Conservation (phyloP, 2,797 vertebrate genomes). For the Sebastes reedi region DNA sequence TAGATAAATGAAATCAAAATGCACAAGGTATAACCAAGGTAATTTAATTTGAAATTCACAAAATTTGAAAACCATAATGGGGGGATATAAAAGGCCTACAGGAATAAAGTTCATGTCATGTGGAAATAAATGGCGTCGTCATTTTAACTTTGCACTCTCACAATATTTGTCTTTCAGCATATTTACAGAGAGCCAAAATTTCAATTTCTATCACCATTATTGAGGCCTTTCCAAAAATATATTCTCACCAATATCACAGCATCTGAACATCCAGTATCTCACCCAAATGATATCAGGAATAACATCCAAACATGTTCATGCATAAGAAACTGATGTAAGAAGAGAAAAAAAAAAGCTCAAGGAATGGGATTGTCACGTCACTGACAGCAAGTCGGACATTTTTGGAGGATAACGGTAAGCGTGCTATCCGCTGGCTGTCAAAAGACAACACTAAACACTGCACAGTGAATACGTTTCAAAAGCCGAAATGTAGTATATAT, state of each 20-base stretch:
- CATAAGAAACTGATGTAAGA: conserved; percentile 8
- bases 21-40: conserved; percentile 27
- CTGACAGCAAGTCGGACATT: no score
- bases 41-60: conserved; percentile 62
- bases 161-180: conserved; percentile 23
- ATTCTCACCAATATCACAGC: conserved; percentile 10
- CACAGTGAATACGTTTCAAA: no score
- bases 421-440: no score
- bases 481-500: no score
- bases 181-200: conserved; percentile 48
- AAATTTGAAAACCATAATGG: conserved; percentile 33
- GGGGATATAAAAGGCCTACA: conserved; percentile 14
- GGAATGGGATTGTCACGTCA: background rate
- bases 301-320: conserved; percentile 18
- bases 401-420: no score
- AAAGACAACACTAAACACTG: no score
- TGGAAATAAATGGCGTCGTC: background rate
- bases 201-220: background rate
- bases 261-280: background rate
- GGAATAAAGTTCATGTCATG: background rate
- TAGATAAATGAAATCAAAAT: background rate
- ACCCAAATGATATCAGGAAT: background rate
- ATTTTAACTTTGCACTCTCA: background rate
- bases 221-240: conserved; percentile 40
- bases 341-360: background rate